A percentile compares a stretch with the other conserved stretches of the same genome.
These are phyloP conservation scores for Sarcophaga variegata DNA, from an alignment of 2,888 invertebrate species.

Conservation along the genomic window DNA sequence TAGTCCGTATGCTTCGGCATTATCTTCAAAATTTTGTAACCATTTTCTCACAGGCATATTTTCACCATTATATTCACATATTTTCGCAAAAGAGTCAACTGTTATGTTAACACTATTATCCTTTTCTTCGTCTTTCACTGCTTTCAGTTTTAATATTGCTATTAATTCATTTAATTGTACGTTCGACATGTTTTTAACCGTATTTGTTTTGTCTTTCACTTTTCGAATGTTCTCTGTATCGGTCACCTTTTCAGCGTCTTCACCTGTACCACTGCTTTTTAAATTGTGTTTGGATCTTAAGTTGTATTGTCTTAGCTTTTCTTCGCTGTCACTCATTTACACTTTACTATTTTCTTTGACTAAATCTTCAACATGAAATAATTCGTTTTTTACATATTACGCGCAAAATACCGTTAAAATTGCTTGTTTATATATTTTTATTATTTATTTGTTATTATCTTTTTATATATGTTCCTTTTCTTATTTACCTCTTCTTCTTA, in stretches of 20 bases:
- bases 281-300: not conserved
- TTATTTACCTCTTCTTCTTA: too few species aligned
- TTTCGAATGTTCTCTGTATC: not conserved
- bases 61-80: not conserved
- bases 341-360: not conserved
- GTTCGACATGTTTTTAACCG: not conserved
- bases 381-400: not conserved
- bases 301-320: not conserved
- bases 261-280: not conserved
- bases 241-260: not conserved
- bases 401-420: too few species aligned
- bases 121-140: not conserved
- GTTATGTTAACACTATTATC: conserved; percentile 20
- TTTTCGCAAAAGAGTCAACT: conserved; percentile 45
- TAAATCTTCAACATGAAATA: not conserved
- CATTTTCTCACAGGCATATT: conserved; percentile 46
- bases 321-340: not conserved
- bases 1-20: not conserved
- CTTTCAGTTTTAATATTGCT: conserved; percentile 22
- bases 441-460: too few species aligned
- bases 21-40: conserved; percentile 20
- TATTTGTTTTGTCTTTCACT: not conserved
- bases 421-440: too few species aligned
- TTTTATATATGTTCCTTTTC: too few species aligned
- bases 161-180: conserved; percentile 15